A percentile compares a stretch with the other conserved stretches of the same genome.
Conservation (phyloP, 2,797 vertebrate species). For the Gallinago nigripennis region DNA sequence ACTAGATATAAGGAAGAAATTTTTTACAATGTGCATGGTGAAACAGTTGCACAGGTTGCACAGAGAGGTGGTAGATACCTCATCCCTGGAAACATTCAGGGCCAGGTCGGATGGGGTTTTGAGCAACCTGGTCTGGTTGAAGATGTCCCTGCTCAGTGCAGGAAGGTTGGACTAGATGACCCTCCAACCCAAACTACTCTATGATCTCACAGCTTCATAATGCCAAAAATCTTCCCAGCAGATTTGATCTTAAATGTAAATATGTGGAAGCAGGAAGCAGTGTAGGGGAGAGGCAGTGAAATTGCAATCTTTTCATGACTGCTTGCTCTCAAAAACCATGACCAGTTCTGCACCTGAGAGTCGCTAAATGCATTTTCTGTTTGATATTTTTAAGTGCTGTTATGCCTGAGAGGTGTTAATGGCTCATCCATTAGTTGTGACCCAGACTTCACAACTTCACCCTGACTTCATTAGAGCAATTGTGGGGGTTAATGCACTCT, state of each 20-base stretch:
- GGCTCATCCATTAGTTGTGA: constrained; percentile 63
- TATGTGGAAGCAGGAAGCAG: background rate
- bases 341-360: constrained; percentile 39
- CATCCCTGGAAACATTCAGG: background rate
- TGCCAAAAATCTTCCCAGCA: background rate
- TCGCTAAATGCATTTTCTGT: constrained; percentile 55
- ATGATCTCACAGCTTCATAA: background rate
- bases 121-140: background rate
- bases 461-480: constrained; percentile 62
- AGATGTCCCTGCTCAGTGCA: background rate
- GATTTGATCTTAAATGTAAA: background rate
- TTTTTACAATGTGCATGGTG: background rate
- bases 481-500: constrained; percentile 52
- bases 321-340: background rate
- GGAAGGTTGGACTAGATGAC: background rate
- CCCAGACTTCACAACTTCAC: constrained; percentile 58
- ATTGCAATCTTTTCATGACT: background rate
- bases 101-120: background rate
- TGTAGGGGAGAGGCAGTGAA: background rate
- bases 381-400: constrained; percentile 53
- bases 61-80: background rate
- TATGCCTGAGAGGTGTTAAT: constrained; percentile 52
- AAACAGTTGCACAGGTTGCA: background rate
- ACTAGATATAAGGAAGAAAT: background rate
- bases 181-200: background rate